A percentile compares a stretch with the other conserved stretches of the same genome.
These are phyloP conservation scores for Orius laevigatus DNA, from an alignment of 1,140 invertebrate genomes.

Conservation along the genomic window DNA sequence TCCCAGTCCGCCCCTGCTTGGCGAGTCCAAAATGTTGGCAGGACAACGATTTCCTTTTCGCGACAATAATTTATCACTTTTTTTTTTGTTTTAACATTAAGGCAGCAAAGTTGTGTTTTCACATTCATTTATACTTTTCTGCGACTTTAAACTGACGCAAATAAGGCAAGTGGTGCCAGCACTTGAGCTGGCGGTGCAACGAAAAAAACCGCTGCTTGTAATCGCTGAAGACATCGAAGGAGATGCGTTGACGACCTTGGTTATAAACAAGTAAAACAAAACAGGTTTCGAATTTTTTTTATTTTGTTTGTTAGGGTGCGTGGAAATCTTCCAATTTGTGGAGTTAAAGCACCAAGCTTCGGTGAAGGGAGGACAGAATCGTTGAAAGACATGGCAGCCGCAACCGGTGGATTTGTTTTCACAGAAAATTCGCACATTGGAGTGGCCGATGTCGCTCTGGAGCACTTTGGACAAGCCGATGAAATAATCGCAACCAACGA, in stretches of 20 bases:
- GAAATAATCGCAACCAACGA: slow-evolving; percentile 16
- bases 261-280: slow-evolving; percentile 39
- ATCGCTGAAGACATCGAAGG: slow-evolving; percentile 65
- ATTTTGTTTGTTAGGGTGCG: slow-evolving; percentile 39
- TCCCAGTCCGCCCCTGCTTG: too few relatives aligned
- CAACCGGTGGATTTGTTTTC: slow-evolving; percentile 49
- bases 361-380: slow-evolving; percentile 54
- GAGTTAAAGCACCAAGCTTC: slow-evolving; percentile 59
- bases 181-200: slow-evolving; percentile 46
- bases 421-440: slow-evolving; percentile 52
- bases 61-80: background rate
- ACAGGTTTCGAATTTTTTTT: background rate
- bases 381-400: slow-evolving; percentile 47
- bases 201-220: slow-evolving; percentile 52
- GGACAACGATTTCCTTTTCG: background rate
- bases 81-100: slow-evolving; percentile 12
- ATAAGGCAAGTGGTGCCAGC: slow-evolving; percentile 54
- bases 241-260: slow-evolving; percentile 58
- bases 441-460: slow-evolving; percentile 41
- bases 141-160: slow-evolving; percentile 53
- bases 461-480: slow-evolving; percentile 40
- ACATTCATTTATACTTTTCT: slow-evolving; percentile 45
- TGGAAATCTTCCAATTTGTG: slow-evolving; percentile 21
- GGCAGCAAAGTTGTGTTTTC: slow-evolving; percentile 53
- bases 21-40: too few relatives aligned